phyloP scores from a whole-genome alignment of 2,797 vertebrate species.

The Lophura swinhoii region DNA sequence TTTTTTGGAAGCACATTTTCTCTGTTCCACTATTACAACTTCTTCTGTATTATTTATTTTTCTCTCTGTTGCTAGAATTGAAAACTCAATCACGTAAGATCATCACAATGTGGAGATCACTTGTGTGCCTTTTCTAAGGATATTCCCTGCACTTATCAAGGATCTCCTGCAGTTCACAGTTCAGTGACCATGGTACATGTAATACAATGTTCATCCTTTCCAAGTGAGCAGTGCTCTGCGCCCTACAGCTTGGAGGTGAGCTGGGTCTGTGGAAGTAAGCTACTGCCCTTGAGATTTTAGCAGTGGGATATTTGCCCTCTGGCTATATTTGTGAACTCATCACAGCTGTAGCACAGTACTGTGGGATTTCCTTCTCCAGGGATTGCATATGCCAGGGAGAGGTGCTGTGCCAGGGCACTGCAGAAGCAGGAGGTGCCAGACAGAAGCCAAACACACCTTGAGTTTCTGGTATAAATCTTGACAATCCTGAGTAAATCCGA shows the following conservation, averaged over 20 bases:
- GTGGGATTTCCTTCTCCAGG: not conserved
- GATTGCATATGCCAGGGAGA: not conserved
- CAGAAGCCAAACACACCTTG: not conserved
- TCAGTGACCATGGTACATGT: not conserved
- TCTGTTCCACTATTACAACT: not conserved
- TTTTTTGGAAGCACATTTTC: conserved; percentile 16
- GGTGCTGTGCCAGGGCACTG: not conserved
- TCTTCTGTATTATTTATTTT: conserved; percentile 22
- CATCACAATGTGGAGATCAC: not conserved
- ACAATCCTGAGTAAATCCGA: not conserved
- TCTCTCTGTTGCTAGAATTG: not conserved
- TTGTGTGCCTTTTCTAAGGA: not conserved
- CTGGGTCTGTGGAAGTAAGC: not conserved
- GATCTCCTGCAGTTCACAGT: not conserved
- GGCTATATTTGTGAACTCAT: not conserved
- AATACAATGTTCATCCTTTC: not conserved
- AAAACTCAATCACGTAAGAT: not conserved
- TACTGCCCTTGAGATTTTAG: not conserved
- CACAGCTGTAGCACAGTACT: not conserved
- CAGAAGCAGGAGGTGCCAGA: not conserved
- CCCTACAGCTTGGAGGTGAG: not conserved
- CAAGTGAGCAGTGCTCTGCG: not conserved
- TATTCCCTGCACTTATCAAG: not conserved
- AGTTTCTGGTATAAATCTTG: not conserved
- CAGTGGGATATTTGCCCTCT: not conserved